Percentiles rank a stretch among this genome's conserved stretches.
Conservation (phyloP, 2,888 invertebrate species). For the Alentia gelatinosa region DNA sequence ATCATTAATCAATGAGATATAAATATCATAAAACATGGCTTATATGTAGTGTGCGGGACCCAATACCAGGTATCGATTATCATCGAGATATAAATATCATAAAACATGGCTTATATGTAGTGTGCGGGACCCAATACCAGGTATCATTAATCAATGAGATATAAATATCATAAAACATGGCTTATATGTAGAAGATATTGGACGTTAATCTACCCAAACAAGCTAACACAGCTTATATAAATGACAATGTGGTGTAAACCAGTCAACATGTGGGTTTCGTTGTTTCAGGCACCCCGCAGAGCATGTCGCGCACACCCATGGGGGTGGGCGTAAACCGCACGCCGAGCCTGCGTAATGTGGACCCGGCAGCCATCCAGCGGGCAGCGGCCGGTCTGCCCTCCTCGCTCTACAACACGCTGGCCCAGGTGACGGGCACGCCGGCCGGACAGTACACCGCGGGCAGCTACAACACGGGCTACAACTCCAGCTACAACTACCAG, state of each 20-base stretch:
- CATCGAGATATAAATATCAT: not conserved
- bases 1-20: not conserved
- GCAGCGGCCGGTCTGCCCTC: slow-evolving; percentile 87
- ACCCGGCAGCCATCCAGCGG: slow-evolving; percentile 84
- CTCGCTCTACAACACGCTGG: slow-evolving; percentile 87
- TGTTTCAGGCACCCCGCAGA: slow-evolving; percentile 57
- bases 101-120: not conserved
- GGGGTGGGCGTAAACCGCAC: slow-evolving; percentile 53
- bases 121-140: slow-evolving; percentile 87
- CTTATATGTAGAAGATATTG: too few relatives aligned
- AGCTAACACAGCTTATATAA: too few relatives aligned
- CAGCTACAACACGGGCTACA: slow-evolving; percentile 73
- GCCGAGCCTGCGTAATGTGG: slow-evolving; percentile 60
- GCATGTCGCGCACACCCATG: slow-evolving; percentile 60
- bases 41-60: slow-evolving; percentile 86
- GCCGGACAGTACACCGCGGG: slow-evolving; percentile 85
- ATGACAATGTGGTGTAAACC: not conserved
- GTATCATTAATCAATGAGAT: slow-evolving; percentile 55
- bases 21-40: too few relatives aligned
- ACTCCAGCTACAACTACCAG: slow-evolving; percentile 83
- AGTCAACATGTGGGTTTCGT: too few relatives aligned
- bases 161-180: too few relatives aligned
- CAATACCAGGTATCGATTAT: slow-evolving; percentile 80
- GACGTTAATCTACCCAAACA: too few relatives aligned
- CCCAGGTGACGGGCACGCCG: slow-evolving; percentile 87